phyloP scores from a whole-genome alignment of 2,113 vertebrate genomes.

The Notothenia rossii region DNA sequence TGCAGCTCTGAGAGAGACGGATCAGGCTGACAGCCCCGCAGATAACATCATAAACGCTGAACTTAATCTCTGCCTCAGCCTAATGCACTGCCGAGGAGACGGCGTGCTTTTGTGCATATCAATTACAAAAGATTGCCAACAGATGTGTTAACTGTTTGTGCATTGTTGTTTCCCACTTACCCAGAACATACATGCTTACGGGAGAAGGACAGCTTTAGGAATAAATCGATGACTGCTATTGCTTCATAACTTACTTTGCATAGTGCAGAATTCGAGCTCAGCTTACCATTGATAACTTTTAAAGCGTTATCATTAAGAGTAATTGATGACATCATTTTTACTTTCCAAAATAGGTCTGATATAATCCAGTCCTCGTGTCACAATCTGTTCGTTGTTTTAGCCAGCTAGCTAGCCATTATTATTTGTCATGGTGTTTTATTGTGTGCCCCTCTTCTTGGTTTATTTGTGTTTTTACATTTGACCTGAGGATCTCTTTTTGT shows the following conservation, averaged over 20 bases:
- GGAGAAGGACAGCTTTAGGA: neutral
- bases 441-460: too few species aligned
- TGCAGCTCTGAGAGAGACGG: slow-evolving; percentile 17
- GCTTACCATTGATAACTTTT: too few species aligned
- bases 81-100: slow-evolving; percentile 34
- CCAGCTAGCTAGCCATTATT: too few species aligned
- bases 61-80: slow-evolving; percentile 41
- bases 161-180: slow-evolving; percentile 19
- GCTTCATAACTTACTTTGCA: too few species aligned
- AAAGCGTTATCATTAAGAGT: too few species aligned
- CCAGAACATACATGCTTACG: neutral
- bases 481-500: too few species aligned
- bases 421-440: too few species aligned
- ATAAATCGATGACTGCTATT: neutral
- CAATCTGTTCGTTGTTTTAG: too few species aligned
- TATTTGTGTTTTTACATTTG: too few species aligned
- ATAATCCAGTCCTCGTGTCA: too few species aligned
- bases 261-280: neutral
- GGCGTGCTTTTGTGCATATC: neutral
- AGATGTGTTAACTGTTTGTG: neutral
- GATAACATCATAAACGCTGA: slow-evolving; percentile 50
- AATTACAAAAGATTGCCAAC: slow-evolving; percentile 23
- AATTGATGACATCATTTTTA: too few species aligned
- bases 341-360: too few species aligned
- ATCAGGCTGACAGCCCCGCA: slow-evolving; percentile 30